These are phyloP conservation scores for Trididemnum nubilum DNA, from an alignment of 23 tunicate species.

Conservation along the genomic window DNA sequence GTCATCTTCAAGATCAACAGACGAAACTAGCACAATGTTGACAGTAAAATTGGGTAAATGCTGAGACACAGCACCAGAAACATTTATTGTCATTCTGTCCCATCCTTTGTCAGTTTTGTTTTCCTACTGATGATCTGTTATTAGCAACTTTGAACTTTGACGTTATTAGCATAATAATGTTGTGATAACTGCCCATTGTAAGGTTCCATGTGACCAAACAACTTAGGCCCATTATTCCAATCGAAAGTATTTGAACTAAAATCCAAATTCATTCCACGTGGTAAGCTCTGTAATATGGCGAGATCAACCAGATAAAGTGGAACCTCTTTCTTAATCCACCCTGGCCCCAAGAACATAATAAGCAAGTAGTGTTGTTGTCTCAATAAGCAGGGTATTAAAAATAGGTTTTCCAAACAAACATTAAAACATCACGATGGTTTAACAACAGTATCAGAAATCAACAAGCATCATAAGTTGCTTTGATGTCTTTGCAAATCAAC, in stretches of 20 bases:
- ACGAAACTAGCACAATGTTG: conserved; percentile 1
- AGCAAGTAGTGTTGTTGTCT: no score
- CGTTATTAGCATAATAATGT: neutral
- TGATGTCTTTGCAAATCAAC: no score
- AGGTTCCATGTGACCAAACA: neutral
- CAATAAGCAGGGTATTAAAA: no score
- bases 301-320: neutral
- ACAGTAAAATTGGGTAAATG: neutral
- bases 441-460: no score
- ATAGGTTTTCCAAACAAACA: no score
- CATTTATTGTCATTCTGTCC: neutral
- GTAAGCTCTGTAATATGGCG: neutral
- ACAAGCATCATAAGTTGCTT: no score
- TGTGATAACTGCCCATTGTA: neutral
- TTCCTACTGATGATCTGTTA: neutral
- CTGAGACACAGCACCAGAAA: neutral
- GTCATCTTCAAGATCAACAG: neutral
- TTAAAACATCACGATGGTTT: no score
- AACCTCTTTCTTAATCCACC: neutral
- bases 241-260: neutral
- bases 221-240: neutral
- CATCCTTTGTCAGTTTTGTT: neutral
- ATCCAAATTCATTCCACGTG: neutral
- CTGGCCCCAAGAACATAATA: neutral
- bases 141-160: neutral